Evolutionary conservation across 1,140 invertebrate species (phyloP).

Genomic region (Drosophila serrata): DNA sequence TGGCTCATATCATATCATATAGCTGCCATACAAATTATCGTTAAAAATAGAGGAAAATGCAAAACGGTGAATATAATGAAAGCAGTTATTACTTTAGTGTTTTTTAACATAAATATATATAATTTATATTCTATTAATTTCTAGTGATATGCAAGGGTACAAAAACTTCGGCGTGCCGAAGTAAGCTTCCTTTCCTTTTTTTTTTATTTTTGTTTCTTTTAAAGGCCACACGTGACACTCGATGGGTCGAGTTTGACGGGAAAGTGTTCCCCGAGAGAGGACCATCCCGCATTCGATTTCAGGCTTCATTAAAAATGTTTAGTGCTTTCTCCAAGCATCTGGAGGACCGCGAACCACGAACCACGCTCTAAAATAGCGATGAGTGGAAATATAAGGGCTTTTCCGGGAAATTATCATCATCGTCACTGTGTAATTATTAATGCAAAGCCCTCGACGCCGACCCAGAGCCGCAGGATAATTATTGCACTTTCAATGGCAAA

Average conservation of each 20-base stretch:
- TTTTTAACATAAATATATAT: too few species aligned
- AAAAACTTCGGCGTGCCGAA: too few species aligned
- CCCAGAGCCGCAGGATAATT: constrained; percentile 23
- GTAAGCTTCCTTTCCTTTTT: too few species aligned
- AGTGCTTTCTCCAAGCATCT: constrained; percentile 60
- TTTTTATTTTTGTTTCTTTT: constrained; percentile 43
- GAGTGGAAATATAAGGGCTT: background rate
- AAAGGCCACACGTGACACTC: constrained; percentile 68
- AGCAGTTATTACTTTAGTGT: too few species aligned
- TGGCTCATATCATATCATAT: too few species aligned
- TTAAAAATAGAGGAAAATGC: too few species aligned
- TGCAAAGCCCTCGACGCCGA: background rate
- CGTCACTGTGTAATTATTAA: constrained; percentile 1
- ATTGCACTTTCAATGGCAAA: constrained; percentile 18
- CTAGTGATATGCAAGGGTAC: too few species aligned
- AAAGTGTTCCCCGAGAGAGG: constrained; percentile 29
- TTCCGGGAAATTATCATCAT: background rate
- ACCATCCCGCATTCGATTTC: constrained; percentile 63
- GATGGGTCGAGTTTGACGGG: constrained; percentile 24
- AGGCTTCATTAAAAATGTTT: constrained; percentile 76
- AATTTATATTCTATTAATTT: too few species aligned
- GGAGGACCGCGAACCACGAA: constrained; percentile 6
- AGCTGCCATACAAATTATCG: too few species aligned
- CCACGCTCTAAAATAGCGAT: background rate
- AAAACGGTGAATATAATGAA: too few species aligned